These are phyloP conservation scores for Raillietiella orientalis DNA, from an alignment of 2,888 invertebrate genomes.

Conservation along the genomic window DNA sequence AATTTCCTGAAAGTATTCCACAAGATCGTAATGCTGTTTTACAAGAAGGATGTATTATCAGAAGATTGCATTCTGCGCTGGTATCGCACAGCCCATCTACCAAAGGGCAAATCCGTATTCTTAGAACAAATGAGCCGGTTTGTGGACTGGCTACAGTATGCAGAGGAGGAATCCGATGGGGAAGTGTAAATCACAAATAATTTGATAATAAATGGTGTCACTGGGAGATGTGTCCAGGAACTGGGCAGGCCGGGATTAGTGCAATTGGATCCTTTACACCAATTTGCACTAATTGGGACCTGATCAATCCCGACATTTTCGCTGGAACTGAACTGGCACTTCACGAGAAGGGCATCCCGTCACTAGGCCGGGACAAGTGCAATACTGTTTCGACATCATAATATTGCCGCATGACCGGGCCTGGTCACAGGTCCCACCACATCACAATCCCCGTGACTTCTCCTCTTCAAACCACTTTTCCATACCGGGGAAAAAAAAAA, in stretches of 20 bases:
- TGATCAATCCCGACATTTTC: too few species aligned
- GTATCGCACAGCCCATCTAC: conserved; percentile 74
- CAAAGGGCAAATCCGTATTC: conserved; percentile 89
- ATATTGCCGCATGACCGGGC: conserved; percentile 9
- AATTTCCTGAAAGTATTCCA: conserved; percentile 95
- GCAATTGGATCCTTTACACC: conserved; percentile 9
- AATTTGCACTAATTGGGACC: too few species aligned
- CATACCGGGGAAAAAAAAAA: too few species aligned
- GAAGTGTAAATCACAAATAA: too few species aligned
- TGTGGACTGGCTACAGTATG: conserved; percentile 85
- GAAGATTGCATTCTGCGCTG: conserved; percentile 86
- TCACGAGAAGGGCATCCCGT: too few species aligned
- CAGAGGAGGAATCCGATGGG: too few species aligned
- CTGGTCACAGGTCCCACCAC: too few species aligned
- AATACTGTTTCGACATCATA: conserved; percentile 8
- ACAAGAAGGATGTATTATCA: conserved; percentile 77
- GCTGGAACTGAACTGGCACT: too few species aligned
- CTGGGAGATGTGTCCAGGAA: too few species aligned
- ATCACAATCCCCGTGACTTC: too few species aligned
- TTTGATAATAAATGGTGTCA: too few species aligned
- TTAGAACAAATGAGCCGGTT: conserved; percentile 94
- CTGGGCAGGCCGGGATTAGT: conserved; percentile 10
- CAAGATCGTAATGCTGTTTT: conserved; percentile 80
- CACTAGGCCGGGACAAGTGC: conserved; percentile 11
- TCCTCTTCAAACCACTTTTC: too few species aligned